Evolutionary conservation across 2,888 invertebrate species (phyloP), one percentile per base, ranked within the genome.

Genomic region (Polia nebulosa): DNA sequence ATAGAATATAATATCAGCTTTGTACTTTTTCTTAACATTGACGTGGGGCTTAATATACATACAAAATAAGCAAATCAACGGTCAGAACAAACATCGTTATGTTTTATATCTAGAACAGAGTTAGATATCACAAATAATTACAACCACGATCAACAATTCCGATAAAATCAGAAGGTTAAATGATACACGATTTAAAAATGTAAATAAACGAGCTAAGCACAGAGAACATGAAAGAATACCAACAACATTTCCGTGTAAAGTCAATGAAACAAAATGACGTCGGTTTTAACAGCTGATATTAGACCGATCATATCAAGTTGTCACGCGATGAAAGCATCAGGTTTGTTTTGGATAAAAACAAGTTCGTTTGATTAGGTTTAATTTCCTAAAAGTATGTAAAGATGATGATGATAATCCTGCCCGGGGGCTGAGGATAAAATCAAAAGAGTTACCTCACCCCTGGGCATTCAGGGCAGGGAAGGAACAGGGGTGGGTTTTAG

Each of bases 301-400:
- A 47, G 20, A 29, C 36, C 36, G 25, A 52, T 74, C 36, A 75
- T 77, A 70, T 69, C 51, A 27, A 49, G 53, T 52, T 62, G 83
- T 72, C 85, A 85, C 83, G 85, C 85, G 57, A 85, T 51, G 34
- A 15, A 52, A 44, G 61, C 82, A 70, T 85, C 83, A 82, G 56
- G 47, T 34, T 55, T 17, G 36, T 45, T 60, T 53, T 66, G 52
- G 58, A 78, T 76, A 57, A 72, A 66, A 76, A 75, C 59, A 45
- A 64, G 59, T 59, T 34, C n/a, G 7, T 41, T 67, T 60, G 34
- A 52, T 8, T 15, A 11, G 11, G 34, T 1, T 9, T 34, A 11
- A 34, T 3, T 13, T 13, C 11, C 34, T n/a, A n/a, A n/a, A n/a
- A n/a, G n/a, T n/a, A n/a, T n/a, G n/a, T n/a, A n/a, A n/a, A n/a